Percentiles rank a stretch among this genome's conserved stretches.
phyloP scores from a whole-genome alignment of 2,888 invertebrate species.

The Thymelicus acteon region DNA sequence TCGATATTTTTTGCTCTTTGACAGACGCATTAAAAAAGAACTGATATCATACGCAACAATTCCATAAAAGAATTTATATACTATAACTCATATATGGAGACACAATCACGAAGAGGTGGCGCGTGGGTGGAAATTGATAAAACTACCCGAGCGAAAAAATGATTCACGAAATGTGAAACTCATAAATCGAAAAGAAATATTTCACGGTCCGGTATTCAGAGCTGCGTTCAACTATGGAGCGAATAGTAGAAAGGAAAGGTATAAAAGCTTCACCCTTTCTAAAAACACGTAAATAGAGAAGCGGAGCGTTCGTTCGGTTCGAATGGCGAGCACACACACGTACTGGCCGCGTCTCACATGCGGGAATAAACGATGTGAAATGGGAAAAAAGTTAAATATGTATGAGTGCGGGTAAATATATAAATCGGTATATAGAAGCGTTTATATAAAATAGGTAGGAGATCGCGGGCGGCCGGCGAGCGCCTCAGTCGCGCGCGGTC shows the following conservation, averaged over 20 bases:
- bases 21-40: no score
- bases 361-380: constrained; percentile 82
- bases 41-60: background rate
- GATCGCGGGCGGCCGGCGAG: constrained; percentile 62
- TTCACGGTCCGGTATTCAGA: constrained; percentile 71
- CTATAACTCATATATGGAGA: background rate
- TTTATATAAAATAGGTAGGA: constrained; percentile 78
- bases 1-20: no score
- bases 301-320: constrained; percentile 65
- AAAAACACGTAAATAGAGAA: constrained; percentile 82
- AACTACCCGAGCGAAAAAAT: constrained; percentile 64
- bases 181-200: constrained; percentile 80
- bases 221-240: constrained; percentile 73
- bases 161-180: constrained; percentile 68
- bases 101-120: constrained; percentile 4
- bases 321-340: constrained; percentile 69
- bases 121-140: constrained; percentile 56
- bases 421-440: constrained; percentile 82
- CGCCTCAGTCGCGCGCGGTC: constrained; percentile 73
- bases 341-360: constrained; percentile 69
- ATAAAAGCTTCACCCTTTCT: constrained; percentile 83
- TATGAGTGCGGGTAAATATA: constrained; percentile 85
- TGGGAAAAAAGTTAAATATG: constrained; percentile 85
- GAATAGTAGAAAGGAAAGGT: constrained; percentile 80
- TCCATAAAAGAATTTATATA: background rate